Conservation (phyloP, 2,113 vertebrate genomes). For the Romanogobio albipinnatus region DNA sequence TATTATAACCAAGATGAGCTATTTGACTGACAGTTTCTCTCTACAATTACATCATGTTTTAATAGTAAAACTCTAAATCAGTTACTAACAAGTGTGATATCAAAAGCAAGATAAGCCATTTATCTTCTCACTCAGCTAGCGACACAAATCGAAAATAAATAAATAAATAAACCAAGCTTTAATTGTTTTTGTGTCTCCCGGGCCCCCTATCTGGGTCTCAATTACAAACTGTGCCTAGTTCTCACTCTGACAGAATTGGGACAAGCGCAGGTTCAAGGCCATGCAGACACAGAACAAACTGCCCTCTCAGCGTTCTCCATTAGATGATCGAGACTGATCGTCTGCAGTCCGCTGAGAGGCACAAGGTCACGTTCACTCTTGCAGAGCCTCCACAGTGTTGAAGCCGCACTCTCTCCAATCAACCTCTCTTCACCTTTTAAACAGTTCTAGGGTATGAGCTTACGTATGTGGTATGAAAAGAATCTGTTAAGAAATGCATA, state of each 20-base stretch:
- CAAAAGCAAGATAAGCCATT: neutral
- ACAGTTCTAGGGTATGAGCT: neutral
- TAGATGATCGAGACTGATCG: neutral
- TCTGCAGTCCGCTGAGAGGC: neutral
- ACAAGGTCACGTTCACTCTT: constrained; percentile 7
- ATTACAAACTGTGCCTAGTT: constrained; percentile 37
- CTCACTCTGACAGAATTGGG: constrained; percentile 33
- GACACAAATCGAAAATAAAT: neutral
- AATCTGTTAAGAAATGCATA: neutral
- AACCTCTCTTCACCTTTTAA: neutral
- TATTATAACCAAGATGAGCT: neutral
- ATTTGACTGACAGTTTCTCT: neutral
- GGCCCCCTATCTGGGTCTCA: constrained; percentile 22
- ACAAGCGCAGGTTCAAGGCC: constrained; percentile 16
- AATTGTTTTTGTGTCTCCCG: constrained; percentile 30
- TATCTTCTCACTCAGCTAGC: neutral
- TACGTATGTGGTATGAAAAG: neutral
- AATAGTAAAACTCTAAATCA: neutral
- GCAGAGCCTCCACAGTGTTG: neutral
- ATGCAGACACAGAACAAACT: constrained; percentile 26
- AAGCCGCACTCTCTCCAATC: neutral
- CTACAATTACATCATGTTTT: neutral
- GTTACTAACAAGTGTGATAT: neutral
- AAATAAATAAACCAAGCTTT: constrained; percentile 27
- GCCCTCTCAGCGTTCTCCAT: constrained; percentile 28